Conservation (phyloP, 2,113 vertebrate genomes). For the Xiphophorus maculatus region DNA sequence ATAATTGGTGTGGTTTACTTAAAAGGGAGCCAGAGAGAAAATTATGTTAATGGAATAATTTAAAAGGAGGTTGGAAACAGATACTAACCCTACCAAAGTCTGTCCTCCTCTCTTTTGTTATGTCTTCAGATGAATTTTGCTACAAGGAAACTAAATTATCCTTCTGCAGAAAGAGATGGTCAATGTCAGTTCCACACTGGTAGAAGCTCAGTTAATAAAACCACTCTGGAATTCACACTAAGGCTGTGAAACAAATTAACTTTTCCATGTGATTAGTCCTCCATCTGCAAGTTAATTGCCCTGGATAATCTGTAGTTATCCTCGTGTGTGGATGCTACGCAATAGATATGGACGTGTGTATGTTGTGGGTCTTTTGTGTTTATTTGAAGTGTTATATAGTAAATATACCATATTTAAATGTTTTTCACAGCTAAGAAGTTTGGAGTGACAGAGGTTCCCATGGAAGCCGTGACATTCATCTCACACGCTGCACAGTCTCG, state of each 20-base stretch:
- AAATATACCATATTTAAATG: background rate
- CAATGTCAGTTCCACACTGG: constrained; percentile 60
- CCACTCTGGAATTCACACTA: constrained; percentile 42
- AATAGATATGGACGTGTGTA: constrained; percentile 24
- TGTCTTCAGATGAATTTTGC: constrained; percentile 70
- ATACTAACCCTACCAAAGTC: constrained; percentile 67
- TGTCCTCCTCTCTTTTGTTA: constrained; percentile 64
- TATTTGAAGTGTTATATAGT: background rate
- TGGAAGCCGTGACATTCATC: constrained; percentile 88
- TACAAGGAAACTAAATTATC: constrained; percentile 77
- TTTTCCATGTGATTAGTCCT: constrained; percentile 52
- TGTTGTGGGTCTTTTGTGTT: background rate
- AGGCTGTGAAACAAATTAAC: constrained; percentile 65
- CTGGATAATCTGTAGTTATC: constrained; percentile 40
- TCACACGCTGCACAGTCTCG: constrained; percentile 86
- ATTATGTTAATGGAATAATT: constrained; percentile 81
- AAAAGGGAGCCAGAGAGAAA: constrained; percentile 79
- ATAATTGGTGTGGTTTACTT: constrained; percentile 84
- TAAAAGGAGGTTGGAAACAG: constrained; percentile 72
- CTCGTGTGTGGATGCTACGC: constrained; percentile 11
- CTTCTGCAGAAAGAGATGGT: constrained; percentile 63
- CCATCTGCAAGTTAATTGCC: constrained; percentile 55
- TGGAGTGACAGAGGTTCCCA: constrained; percentile 85
- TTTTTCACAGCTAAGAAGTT: constrained; percentile 83
- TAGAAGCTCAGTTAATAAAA: constrained; percentile 57